Evolutionary conservation across 2,888 invertebrate genomes (phyloP).

Genomic region (Aphidius colemani): DNA sequence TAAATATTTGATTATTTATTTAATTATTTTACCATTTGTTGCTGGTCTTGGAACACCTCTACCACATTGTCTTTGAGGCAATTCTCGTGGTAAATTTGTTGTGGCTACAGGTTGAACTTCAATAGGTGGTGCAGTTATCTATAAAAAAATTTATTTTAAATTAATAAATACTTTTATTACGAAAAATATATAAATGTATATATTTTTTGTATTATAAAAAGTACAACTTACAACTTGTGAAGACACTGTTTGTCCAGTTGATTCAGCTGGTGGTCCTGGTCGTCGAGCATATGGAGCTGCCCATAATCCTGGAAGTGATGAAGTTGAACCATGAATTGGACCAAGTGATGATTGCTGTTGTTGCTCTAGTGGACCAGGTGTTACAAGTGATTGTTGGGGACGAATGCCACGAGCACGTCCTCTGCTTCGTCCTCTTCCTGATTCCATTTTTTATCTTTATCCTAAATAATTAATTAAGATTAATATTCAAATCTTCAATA

Average conservation of each 20-base stretch:
- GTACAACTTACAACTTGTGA: background rate
- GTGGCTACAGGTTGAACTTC: background rate
- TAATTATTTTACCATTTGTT: too few relatives aligned
- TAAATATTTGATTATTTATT: too few relatives aligned
- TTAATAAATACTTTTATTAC: background rate
- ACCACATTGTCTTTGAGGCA: background rate
- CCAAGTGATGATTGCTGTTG: slow-evolving; percentile 31
- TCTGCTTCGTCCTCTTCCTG: slow-evolving; percentile 16
- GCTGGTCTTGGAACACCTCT: background rate
- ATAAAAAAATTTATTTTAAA: background rate
- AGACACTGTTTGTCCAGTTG: too few relatives aligned
- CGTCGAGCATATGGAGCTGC: background rate
- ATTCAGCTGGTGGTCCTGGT: background rate
- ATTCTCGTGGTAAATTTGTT: background rate
- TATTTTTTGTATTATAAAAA: background rate
- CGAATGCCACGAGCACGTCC: slow-evolving; percentile 4
- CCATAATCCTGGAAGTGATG: slow-evolving; percentile 9
- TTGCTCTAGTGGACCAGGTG: background rate
- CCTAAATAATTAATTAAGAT: too few relatives aligned
- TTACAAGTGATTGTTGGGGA: background rate
- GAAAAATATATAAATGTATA: background rate
- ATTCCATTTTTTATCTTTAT: background rate
- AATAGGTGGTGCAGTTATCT: slow-evolving; percentile 11
- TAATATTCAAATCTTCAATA: too few relatives aligned
- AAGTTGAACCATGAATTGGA: slow-evolving; percentile 3